These are phyloP conservation scores for Bradysia coprophila DNA, from an alignment of 1,140 invertebrate genomes.

Conservation along the genomic window DNA sequence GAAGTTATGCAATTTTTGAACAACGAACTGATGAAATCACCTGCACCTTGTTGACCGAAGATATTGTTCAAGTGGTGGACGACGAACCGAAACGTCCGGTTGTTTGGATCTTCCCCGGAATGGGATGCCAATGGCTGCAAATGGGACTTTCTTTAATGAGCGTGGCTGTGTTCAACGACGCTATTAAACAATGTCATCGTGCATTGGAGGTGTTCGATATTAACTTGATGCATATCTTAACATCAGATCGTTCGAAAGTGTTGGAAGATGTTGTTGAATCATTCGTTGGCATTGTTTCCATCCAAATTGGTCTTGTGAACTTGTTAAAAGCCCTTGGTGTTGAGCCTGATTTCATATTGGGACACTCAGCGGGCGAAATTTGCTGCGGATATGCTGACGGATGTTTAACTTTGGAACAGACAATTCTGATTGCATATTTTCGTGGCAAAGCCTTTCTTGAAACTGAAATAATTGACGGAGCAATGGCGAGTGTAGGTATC, in stretches of 20 bases:
- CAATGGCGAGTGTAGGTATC: conserved; percentile 47
- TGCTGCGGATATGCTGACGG: conserved; percentile 60
- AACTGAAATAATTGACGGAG: conserved; percentile 36
- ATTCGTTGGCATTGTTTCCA: no score
- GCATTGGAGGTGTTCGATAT: conserved; percentile 39
- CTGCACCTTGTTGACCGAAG: no score
- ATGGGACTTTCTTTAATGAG: conserved; percentile 43
- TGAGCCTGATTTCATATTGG: no score
- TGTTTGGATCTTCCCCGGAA: conserved; percentile 50
- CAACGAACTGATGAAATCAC: conserved; percentile 54
- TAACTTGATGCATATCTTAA: conserved; percentile 45
- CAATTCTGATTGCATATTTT: conserved; percentile 48
- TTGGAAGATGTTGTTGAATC: conserved; percentile 24
- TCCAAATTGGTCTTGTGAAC: no score
- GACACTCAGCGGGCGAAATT: conserved; percentile 44
- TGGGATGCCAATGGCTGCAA: conserved; percentile 49
- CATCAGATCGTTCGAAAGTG: conserved; percentile 28
- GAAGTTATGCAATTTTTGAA: conserved; percentile 34
- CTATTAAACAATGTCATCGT: conserved; percentile 39
- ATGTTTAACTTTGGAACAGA: conserved; percentile 45
- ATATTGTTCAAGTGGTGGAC: no score
- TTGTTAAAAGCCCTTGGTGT: no score
- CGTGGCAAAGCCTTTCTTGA: conserved; percentile 51
- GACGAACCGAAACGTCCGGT: conserved; percentile 26
- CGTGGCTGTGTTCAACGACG: conserved; percentile 41